These are phyloP conservation scores for Bovichtus diacanthus DNA, from an alignment of 2,797 vertebrate genomes.

Conservation along the genomic window DNA sequence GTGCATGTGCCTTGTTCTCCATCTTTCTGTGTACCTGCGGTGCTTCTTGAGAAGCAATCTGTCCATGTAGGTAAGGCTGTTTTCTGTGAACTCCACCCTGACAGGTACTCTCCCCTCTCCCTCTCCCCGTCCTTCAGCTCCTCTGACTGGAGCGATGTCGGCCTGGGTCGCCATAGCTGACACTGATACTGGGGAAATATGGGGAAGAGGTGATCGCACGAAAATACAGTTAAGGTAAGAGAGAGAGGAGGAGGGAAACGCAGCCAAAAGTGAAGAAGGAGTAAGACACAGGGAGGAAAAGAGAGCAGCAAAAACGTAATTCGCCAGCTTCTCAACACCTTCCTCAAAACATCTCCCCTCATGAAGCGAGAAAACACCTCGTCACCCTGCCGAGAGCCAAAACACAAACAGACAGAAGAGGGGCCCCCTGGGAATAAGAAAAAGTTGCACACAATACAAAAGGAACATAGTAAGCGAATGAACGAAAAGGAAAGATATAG, in stretches of 20 bases:
- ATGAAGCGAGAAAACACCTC: slow-evolving; percentile 72
- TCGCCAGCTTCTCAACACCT: slow-evolving; percentile 52
- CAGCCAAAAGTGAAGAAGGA: slow-evolving; percentile 44
- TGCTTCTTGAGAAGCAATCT: slow-evolving; percentile 93
- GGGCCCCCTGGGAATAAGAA: slow-evolving; percentile 51
- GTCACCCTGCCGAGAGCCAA: slow-evolving; percentile 59
- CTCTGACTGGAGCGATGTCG: slow-evolving; percentile 63
- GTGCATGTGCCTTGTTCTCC: slow-evolving; percentile 11
- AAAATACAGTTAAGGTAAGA: slow-evolving; percentile 48
- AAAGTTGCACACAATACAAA: slow-evolving; percentile 57
- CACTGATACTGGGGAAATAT: slow-evolving; percentile 63
- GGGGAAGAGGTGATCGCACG: slow-evolving; percentile 23
- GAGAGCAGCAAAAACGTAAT: slow-evolving; percentile 48
- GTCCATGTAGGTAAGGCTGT: slow-evolving; percentile 91
- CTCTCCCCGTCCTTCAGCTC: slow-evolving; percentile 42
- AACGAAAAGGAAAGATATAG: slow-evolving; percentile 52
- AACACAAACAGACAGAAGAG: slow-evolving; percentile 66
- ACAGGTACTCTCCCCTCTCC: slow-evolving; percentile 74
- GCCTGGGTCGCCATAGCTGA: slow-evolving; percentile 79
- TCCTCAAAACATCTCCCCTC: slow-evolving; percentile 57
- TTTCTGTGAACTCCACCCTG: slow-evolving; percentile 88
- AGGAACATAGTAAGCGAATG: slow-evolving; percentile 36
- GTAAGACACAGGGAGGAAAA: slow-evolving; percentile 27
- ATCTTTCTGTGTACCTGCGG: slow-evolving; percentile 85
- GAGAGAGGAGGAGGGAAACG: slow-evolving; percentile 25